phyloP scores from a whole-genome alignment of 2,797 vertebrate genomes.

The Siniperca scherzeri region DNA sequence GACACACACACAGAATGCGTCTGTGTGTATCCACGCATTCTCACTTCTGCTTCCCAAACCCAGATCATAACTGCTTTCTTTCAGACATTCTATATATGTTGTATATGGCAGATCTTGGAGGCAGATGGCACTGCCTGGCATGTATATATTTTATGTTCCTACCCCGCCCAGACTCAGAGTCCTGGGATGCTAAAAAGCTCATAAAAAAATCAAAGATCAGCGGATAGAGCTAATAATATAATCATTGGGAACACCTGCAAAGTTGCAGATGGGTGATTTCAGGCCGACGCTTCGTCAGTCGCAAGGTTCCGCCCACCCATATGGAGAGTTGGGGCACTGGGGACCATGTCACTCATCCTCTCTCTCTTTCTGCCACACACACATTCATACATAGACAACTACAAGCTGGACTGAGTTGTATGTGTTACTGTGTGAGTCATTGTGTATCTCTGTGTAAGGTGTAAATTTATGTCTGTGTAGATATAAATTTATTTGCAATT shows the following conservation, averaged over 20 bases:
- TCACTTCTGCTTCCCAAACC: constrained; percentile 37
- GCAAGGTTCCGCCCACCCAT: constrained; percentile 93
- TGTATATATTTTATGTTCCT: constrained; percentile 90
- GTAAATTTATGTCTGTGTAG: constrained; percentile 8
- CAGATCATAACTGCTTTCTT: constrained; percentile 44
- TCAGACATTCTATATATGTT: constrained; percentile 81
- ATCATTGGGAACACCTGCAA: constrained; percentile 99
- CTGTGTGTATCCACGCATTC: constrained; percentile 20
- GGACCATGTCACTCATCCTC: constrained; percentile 77
- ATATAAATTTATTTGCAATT: neutral
- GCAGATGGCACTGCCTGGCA: constrained; percentile 91
- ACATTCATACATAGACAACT: constrained; percentile 67
- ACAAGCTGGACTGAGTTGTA: constrained; percentile 24
- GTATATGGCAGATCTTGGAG: constrained; percentile 73
- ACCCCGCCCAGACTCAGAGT: constrained; percentile 67
- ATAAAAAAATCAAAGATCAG: constrained; percentile 97
- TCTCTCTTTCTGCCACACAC: constrained; percentile 18
- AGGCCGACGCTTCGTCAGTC: constrained; percentile 91
- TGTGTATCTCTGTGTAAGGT: neutral
- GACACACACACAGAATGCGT: constrained; percentile 27
- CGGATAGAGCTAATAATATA: constrained; percentile 99
- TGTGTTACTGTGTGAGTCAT: constrained; percentile 6
- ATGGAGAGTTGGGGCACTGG: constrained; percentile 88
- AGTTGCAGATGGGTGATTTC: constrained; percentile 97
- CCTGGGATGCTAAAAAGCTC: constrained; percentile 91